Conservation (phyloP, 2,888 invertebrate genomes). For the Epicampocera succincta region DNA sequence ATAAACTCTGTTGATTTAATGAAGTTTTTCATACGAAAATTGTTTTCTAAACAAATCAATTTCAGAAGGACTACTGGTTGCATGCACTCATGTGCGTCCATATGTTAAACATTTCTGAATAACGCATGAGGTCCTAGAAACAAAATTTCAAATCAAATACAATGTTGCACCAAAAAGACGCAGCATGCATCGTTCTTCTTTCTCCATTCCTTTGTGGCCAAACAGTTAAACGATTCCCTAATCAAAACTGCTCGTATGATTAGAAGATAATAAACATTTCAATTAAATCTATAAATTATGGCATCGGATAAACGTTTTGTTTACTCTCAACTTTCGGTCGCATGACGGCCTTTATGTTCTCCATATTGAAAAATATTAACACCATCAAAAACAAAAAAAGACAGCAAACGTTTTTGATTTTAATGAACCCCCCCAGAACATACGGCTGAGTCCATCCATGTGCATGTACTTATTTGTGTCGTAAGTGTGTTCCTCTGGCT, state of each 20-base stretch:
- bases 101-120: conserved; percentile 7
- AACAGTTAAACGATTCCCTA: too few relatives aligned
- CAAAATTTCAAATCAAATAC: conserved; percentile 15
- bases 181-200: too few relatives aligned
- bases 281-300: conserved; percentile 29
- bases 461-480: too few relatives aligned
- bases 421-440: background rate
- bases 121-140: conserved; percentile 46
- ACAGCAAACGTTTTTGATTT: background rate
- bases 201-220: too few relatives aligned
- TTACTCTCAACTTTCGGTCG: background rate
- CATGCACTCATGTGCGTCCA: background rate
- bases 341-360: conserved; percentile 28
- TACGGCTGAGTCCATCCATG: too few relatives aligned
- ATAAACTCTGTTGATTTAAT: too few relatives aligned
- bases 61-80: background rate
- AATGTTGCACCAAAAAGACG: too few relatives aligned
- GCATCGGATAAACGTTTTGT: background rate
- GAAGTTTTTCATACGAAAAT: too few relatives aligned
- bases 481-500: background rate
- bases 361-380: conserved; percentile 41
- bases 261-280: conserved; percentile 24
- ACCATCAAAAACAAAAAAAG: background rate
- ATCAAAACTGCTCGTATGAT: background rate
- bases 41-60: too few relatives aligned